phyloP scores from a whole-genome alignment of 2,888 invertebrate genomes.

The Morpho achilles region DNA sequence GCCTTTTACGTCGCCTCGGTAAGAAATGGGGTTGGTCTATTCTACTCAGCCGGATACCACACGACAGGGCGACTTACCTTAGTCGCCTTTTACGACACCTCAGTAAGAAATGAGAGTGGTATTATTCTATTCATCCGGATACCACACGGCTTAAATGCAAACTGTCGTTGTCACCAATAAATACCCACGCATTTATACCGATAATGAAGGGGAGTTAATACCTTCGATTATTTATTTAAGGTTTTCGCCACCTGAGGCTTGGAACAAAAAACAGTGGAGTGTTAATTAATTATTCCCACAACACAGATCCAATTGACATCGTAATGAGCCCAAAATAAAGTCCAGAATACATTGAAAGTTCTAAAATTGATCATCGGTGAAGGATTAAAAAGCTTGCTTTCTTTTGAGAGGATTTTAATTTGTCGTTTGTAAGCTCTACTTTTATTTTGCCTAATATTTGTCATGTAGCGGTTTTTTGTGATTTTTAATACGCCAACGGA shows the following conservation, averaged over 20 bases:
- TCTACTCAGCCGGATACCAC: too few species aligned
- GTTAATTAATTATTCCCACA: conserved; percentile 42
- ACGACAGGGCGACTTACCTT: too few species aligned
- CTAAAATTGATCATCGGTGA: conserved; percentile 16
- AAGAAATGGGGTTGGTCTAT: too few species aligned
- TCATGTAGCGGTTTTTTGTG: conserved; percentile 8
- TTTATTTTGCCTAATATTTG: conserved; percentile 11
- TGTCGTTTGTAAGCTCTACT: conserved; percentile 20
- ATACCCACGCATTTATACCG: conserved; percentile 32
- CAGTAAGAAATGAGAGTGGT: too few species aligned
- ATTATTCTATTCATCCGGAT: too few species aligned
- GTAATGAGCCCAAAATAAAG: conserved; percentile 15
- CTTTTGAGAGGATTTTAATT: conserved; percentile 19
- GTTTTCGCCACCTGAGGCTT: conserved; percentile 67
- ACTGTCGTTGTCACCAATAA: conserved; percentile 32
- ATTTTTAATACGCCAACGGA: not conserved
- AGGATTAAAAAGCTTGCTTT: conserved; percentile 16
- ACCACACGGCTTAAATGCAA: conserved; percentile 14
- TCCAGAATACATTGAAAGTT: conserved; percentile 1
- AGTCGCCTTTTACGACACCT: too few species aligned
- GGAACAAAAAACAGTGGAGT: conserved; percentile 50
- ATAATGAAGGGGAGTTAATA: conserved; percentile 64
- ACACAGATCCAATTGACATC: conserved; percentile 26
- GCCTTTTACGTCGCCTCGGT: too few species aligned
- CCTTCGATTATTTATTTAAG: conserved; percentile 72